These are phyloP conservation scores for Micrasema minimum DNA, from an alignment of 1,140 invertebrate genomes.

Conservation along the genomic window DNA sequence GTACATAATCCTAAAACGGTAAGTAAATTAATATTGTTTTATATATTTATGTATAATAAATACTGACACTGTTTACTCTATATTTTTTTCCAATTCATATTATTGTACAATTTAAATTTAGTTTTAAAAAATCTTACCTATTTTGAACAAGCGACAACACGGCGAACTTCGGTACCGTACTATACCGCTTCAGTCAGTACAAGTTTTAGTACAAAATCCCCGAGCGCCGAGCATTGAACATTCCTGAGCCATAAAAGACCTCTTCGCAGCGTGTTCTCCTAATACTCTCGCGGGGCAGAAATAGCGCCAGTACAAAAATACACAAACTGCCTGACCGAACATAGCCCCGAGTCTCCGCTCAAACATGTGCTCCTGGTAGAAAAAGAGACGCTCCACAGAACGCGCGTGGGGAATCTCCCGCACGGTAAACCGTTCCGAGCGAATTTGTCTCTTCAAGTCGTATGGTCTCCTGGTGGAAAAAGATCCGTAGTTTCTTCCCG, in stretches of 20 bases:
- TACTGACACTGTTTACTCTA: no score
- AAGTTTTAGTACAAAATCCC: no score
- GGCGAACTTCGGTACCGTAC: no score
- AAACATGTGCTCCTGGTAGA: slow-evolving; percentile 36
- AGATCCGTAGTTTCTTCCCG: slow-evolving; percentile 29
- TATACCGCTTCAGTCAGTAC: no score
- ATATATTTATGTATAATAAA: no score
- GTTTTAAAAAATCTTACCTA: no score
- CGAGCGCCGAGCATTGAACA: slow-evolving; percentile 1
- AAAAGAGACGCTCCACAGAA: slow-evolving; percentile 39
- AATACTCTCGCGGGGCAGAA: slow-evolving; percentile 53
- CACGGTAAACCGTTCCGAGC: neutral
- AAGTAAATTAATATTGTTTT: no score
- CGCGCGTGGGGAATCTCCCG: slow-evolving; percentile 30
- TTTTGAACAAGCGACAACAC: no score
- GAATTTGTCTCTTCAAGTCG: slow-evolving; percentile 1
- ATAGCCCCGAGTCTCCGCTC: slow-evolving; percentile 23
- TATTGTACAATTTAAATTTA: no score
- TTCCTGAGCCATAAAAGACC: slow-evolving; percentile 39
- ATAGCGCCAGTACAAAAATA: slow-evolving; percentile 52
- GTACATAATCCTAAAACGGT: no score
- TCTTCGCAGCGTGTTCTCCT: slow-evolving; percentile 37
- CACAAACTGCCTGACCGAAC: slow-evolving; percentile 36
- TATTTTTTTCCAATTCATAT: no score
- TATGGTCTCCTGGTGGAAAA: slow-evolving; percentile 20